These are phyloP conservation scores for Drosophila sucinea DNA, from an alignment of 1,140 invertebrate species.

Conservation along the genomic window DNA sequence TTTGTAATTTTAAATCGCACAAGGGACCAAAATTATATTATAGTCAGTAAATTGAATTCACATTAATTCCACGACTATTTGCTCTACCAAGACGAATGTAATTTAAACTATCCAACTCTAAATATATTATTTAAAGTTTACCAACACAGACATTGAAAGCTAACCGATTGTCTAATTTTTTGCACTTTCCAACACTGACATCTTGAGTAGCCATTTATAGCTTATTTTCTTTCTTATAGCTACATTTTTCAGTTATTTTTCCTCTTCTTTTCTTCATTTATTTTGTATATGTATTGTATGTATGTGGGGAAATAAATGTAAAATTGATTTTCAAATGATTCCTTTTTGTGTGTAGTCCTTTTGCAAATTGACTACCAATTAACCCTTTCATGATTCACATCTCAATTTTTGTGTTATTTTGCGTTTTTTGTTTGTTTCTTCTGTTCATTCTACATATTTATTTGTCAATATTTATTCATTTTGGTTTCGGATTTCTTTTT, in stretches of 20 bases:
- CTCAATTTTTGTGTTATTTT: not conserved
- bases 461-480: slow-evolving; percentile 13
- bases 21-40: too few relatives aligned
- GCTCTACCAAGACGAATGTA: too few relatives aligned
- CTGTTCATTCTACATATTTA: not conserved
- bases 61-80: not conserved
- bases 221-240: not conserved
- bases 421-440: not conserved
- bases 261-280: too few relatives aligned
- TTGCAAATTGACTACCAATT: slow-evolving; percentile 2
- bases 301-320: not conserved
- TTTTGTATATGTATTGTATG: too few relatives aligned
- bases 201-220: too few relatives aligned
- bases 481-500: slow-evolving; percentile 2
- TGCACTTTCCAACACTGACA: too few relatives aligned
- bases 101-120: not conserved
- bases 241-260: not conserved
- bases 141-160: too few relatives aligned
- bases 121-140: not conserved
- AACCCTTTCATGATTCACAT: not conserved
- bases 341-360: not conserved
- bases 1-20: not conserved
- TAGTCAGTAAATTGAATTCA: slow-evolving; percentile 8
- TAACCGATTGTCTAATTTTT: too few relatives aligned
- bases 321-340: not conserved